Evolutionary conservation across 2,113 vertebrate species (phyloP).

Genomic region (Grantiella picta): DNA sequence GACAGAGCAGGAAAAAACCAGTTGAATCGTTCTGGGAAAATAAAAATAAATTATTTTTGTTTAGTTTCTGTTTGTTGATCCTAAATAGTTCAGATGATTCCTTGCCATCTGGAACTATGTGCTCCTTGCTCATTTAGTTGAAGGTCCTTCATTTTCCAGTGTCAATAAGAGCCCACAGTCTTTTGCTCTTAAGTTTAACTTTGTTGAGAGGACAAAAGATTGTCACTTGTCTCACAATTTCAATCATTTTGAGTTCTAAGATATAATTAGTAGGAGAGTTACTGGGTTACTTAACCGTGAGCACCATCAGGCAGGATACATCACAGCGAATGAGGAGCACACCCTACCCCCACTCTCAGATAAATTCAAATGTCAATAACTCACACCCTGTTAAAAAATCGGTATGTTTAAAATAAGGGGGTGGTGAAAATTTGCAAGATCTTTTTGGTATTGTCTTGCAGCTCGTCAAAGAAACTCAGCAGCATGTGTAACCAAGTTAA

Average conservation of each 20-base stretch:
- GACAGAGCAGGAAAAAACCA: not conserved
- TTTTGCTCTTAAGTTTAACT: not conserved
- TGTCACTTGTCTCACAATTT: not conserved
- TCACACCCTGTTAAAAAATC: not conserved
- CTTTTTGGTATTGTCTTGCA: not conserved
- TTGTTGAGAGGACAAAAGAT: not conserved
- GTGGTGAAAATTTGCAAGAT: not conserved
- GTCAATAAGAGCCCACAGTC: not conserved
- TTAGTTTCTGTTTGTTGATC: not conserved
- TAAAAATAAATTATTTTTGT: not conserved
- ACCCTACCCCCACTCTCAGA: conserved; percentile 69
- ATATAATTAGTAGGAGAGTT: not conserved
- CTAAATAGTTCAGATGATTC: not conserved
- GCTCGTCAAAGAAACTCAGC: not conserved
- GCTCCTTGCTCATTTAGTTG: not conserved
- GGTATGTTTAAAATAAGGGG: not conserved
- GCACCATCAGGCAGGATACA: not conserved
- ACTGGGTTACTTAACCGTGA: not conserved
- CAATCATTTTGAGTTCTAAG: not conserved
- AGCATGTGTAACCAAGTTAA: not conserved
- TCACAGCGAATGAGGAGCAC: not conserved
- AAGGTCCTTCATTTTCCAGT: not conserved
- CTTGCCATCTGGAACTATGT: not conserved
- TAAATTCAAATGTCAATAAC: not conserved
- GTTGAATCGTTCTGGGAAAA: not conserved